phyloP scores from a whole-genome alignment of 2,797 vertebrate species.

The Catharus ustulatus region DNA sequence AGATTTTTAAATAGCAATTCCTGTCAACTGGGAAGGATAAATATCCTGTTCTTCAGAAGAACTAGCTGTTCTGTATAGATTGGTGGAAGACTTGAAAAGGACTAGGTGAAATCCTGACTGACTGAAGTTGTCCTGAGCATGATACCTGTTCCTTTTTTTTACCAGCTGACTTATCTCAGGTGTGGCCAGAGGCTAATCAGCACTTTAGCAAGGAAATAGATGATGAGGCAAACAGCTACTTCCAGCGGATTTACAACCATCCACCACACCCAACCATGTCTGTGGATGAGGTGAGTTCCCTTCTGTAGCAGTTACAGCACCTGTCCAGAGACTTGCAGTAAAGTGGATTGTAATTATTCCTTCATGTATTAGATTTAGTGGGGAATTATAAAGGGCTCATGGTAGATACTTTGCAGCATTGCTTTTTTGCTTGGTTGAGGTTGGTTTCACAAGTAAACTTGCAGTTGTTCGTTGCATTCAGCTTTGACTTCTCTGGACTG shows the following conservation, averaged over 20 bases:
- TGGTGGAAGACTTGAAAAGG: not conserved
- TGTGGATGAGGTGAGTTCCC: constrained; percentile 91
- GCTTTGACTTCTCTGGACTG: not conserved
- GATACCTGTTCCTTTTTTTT: not conserved
- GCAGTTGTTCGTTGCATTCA: not conserved
- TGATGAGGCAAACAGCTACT: constrained; percentile 99
- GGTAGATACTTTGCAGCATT: not conserved
- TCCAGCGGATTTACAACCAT: constrained; percentile 99
- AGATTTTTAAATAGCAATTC: not conserved
- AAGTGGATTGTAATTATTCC: not conserved
- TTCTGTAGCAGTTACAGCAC: not conserved
- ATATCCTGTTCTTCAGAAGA: not conserved
- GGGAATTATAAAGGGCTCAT: not conserved
- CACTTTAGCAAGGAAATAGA: constrained; percentile 99
- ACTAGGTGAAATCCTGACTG: not conserved
- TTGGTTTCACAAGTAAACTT: not conserved
- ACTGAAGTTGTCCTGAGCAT: not conserved
- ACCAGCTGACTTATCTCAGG: constrained; percentile 98
- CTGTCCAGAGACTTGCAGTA: not conserved
- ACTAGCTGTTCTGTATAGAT: not conserved
- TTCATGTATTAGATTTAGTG: not conserved
- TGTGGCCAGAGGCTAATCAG: constrained; percentile 99
- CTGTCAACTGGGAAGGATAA: not conserved
- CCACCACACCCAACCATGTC: constrained; percentile 99
- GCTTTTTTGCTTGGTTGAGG: not conserved